Base-by-base conservation (phyloP, 1,140 invertebrate species). In the Sinonovacula constricta region DNA sequence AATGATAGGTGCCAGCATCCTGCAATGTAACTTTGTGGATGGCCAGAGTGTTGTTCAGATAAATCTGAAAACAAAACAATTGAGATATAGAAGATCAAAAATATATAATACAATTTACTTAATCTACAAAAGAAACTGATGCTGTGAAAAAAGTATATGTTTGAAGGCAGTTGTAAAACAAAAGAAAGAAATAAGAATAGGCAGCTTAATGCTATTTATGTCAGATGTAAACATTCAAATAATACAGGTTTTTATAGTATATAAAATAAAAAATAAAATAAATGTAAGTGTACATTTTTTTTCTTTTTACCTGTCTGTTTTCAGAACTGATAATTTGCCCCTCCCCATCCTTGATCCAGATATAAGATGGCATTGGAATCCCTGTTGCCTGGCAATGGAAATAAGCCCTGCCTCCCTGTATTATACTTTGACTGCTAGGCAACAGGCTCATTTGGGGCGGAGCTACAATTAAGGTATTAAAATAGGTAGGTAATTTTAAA, bases 1-100 rank as follows among this genome's bases (percentile, higher is more conserved):
- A 76, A 33, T 63, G 66, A 53, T 76, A 76, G 12, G 67, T 26
- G 18, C 72, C 72, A 34, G 5, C 62, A 65, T 76, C 72, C 45
- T 51, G 22, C 26, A 28, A 31, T 36, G 62, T 67, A 4, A 76
- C 62, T 26, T 39, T 34, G 31, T 59, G 72, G n/a, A 76, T 67
- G 12, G 59, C 62, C 34, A 76, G n/a, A 3, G 62, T 59, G 63
- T 76, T 66, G 72, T 76, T 76, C 10, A 76, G 18, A 28, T 36
- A 76, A 18, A 76, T 65, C 72, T 76, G 36, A 22, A 31, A 10
- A 63, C 12, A 63, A 12, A 39, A 63, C 3, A 26, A n/a, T 28
- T 26, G 24, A 31, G n/a, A 60, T n/a, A 60, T 18, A 60, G 10
- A 54, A n/a, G 18, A 69, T 28, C 26, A 31, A 45, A 10, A 10